Evolutionary conservation across 2,113 vertebrate genomes (phyloP).

Genomic region (Eleginops maclovinus): DNA sequence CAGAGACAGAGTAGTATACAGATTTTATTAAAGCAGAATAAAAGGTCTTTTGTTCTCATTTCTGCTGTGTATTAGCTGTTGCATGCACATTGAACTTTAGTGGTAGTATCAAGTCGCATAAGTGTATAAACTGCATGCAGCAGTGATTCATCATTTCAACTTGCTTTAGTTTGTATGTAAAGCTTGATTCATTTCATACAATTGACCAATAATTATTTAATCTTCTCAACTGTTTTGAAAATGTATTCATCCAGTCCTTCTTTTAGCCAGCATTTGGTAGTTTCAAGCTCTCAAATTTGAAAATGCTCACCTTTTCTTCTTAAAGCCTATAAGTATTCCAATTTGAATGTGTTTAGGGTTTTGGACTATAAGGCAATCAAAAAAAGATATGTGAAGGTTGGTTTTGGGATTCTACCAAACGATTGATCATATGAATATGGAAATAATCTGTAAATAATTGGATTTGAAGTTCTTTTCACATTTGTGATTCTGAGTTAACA

Average conservation of each 20-base stretch:
- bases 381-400: not conserved
- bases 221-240: not conserved
- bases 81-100: slow-evolving; percentile 15
- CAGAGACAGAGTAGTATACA: slow-evolving; percentile 6
- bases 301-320: not conserved
- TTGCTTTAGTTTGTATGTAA: slow-evolving; percentile 1
- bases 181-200: not conserved
- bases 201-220: not conserved
- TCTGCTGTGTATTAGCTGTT: slow-evolving; percentile 3
- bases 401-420: not conserved
- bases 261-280: not conserved
- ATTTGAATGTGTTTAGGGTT: not conserved
- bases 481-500: not conserved
- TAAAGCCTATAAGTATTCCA: not conserved
- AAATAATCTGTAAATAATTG: not conserved
- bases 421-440: not conserved
- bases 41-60: slow-evolving; percentile 44
- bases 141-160: slow-evolving; percentile 19
- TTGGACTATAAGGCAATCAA: not conserved
- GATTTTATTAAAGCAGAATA: slow-evolving; percentile 35
- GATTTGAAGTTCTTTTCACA: not conserved
- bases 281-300: too few relatives aligned
- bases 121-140: not conserved
- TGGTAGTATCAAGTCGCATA: slow-evolving; percentile 32
- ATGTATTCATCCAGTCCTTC: not conserved